phyloP scores from a whole-genome alignment of 2,113 vertebrate genomes.

The Chamaea fasciata region DNA sequence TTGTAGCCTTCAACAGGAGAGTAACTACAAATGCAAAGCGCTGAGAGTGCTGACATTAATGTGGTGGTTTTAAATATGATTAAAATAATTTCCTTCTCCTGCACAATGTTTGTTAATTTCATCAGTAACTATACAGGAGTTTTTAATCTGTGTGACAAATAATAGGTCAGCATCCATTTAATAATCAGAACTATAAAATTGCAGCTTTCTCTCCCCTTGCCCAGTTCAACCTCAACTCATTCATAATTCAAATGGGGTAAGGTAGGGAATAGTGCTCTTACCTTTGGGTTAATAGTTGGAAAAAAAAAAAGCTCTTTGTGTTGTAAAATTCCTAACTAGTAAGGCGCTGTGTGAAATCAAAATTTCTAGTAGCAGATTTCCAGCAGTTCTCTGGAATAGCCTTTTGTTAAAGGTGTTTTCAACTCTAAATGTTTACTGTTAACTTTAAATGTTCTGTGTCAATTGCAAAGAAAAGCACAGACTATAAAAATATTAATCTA shows the following conservation, averaged over 20 bases:
- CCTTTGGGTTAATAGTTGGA: neutral
- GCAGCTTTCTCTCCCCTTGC: neutral
- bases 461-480: neutral
- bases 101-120: neutral
- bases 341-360: neutral
- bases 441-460: neutral
- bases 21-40: neutral
- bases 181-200: neutral
- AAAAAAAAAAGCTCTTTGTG: neutral
- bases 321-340: neutral
- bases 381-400: neutral
- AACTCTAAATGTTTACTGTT: neutral
- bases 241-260: neutral
- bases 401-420: neutral
- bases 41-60: neutral
- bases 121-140: neutral
- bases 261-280: neutral
- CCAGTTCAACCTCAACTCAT: neutral
- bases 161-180: neutral
- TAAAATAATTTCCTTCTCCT: neutral
- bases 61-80: rapidly evolving
- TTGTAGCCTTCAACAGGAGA: neutral
- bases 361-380: neutral
- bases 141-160: neutral
- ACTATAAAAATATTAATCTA: neutral